Evolutionary conservation across 2,113 vertebrate species (phyloP).

Genomic region (Opisthocomus hoazin): DNA sequence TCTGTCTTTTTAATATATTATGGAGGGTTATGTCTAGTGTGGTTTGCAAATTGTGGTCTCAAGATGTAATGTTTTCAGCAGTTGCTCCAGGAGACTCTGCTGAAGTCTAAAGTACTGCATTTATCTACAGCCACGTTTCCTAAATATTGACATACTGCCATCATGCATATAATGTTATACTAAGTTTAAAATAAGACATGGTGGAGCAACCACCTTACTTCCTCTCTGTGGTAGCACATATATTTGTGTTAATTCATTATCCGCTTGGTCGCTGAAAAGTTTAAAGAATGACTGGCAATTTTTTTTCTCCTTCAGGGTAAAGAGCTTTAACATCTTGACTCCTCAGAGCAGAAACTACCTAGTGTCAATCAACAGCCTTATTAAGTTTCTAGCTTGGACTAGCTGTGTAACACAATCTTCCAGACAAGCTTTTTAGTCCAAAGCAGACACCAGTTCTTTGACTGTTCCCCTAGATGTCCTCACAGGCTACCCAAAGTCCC

Average conservation of each 20-base stretch:
- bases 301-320: neutral
- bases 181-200: neutral
- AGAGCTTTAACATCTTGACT: neutral
- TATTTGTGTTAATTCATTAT: neutral
- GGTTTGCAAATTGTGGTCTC: neutral
- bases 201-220: neutral
- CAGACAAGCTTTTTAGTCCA: neutral
- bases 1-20: neutral
- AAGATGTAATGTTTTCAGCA: neutral
- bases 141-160: neutral
- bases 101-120: neutral
- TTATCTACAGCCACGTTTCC: neutral
- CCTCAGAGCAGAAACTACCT: neutral
- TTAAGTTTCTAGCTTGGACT: neutral
- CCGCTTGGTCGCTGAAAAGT: neutral
- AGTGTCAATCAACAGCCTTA: neutral
- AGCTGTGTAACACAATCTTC: neutral
- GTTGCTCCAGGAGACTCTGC: neutral
- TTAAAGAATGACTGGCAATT: neutral
- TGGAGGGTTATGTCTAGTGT: neutral
- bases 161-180: neutral
- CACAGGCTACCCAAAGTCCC: conserved; percentile 14
- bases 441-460: neutral
- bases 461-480: conserved; percentile 48
- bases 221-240: neutral